phyloP scores from a whole-genome alignment of 2,888 invertebrate genomes.

The Amphipoea lucens region DNA sequence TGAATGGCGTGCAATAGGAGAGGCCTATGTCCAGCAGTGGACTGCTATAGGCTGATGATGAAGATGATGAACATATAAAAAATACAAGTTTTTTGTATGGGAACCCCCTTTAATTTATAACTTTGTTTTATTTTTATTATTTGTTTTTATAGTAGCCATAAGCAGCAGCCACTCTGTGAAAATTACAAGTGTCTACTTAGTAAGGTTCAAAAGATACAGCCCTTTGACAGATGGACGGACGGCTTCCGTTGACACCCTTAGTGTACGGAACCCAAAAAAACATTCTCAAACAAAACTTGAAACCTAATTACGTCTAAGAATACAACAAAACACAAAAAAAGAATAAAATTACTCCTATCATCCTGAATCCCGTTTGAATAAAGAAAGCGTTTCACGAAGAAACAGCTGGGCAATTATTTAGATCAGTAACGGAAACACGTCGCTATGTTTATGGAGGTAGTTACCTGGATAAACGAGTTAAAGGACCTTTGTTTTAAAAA shows the following conservation, averaged over 20 bases:
- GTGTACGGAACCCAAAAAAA: not conserved
- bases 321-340: slow-evolving; percentile 32
- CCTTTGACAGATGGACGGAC: not conserved
- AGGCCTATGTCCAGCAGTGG: too few species aligned
- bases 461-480: slow-evolving; percentile 46
- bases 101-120: too few species aligned
- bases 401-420: slow-evolving; percentile 39
- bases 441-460: slow-evolving; percentile 36
- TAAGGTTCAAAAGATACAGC: not conserved
- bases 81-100: too few species aligned
- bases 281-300: not conserved
- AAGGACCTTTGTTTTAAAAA: slow-evolving; percentile 18
- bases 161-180: not conserved
- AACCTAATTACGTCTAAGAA: slow-evolving; percentile 12
- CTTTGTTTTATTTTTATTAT: too few species aligned
- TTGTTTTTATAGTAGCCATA: not conserved
- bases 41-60: too few species aligned
- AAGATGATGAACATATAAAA: too few species aligned
- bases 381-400: slow-evolving; percentile 37
- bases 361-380: slow-evolving; percentile 29
- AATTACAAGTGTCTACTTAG: not conserved
- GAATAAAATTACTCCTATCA: slow-evolving; percentile 25
- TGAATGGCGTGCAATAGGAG: too few species aligned
- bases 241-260: not conserved
- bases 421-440: slow-evolving; percentile 50